Conservation (phyloP, 2,113 vertebrate species). For the Crocuta crocuta region DNA sequence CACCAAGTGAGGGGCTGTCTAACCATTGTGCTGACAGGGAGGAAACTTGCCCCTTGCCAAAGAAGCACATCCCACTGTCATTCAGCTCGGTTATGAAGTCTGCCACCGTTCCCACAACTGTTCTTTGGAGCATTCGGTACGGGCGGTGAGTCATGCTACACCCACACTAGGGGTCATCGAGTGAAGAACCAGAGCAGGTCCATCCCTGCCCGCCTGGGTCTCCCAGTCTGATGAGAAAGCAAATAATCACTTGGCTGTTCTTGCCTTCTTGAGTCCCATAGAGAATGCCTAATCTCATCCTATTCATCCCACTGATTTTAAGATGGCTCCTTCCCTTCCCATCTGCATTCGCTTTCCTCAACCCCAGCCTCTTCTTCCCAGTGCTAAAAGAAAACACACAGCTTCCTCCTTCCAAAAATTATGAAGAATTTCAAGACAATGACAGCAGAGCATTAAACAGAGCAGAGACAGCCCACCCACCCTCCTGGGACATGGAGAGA, state of each 20-base stretch:
- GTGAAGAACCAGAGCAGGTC: not conserved
- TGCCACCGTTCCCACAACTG: fast-evolving
- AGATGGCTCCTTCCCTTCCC: not conserved
- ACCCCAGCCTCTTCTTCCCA: not conserved
- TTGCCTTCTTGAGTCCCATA: not conserved
- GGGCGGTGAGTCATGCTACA: fast-evolving
- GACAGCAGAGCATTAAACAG: not conserved
- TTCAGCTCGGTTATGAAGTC: not conserved
- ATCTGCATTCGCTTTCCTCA: not conserved
- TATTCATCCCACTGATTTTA: too few relatives aligned
- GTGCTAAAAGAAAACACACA: not conserved
- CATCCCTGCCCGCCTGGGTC: fast-evolving
- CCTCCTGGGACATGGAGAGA: not conserved
- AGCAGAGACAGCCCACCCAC: fast-evolving
- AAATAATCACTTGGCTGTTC: too few relatives aligned
- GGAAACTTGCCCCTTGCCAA: not conserved
- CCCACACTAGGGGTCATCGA: fast-evolving
- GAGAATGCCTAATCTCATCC: not conserved
- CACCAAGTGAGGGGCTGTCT: not conserved
- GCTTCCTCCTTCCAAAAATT: not conserved
- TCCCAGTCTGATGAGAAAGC: fast-evolving
- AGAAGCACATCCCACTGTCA: not conserved
- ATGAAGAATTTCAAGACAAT: not conserved
- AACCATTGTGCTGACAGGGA: fast-evolving
- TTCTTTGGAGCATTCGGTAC: not conserved